Conservation (phyloP, 92 coral and sea anemone genomes). For the Parazoanthus darwini region DNA sequence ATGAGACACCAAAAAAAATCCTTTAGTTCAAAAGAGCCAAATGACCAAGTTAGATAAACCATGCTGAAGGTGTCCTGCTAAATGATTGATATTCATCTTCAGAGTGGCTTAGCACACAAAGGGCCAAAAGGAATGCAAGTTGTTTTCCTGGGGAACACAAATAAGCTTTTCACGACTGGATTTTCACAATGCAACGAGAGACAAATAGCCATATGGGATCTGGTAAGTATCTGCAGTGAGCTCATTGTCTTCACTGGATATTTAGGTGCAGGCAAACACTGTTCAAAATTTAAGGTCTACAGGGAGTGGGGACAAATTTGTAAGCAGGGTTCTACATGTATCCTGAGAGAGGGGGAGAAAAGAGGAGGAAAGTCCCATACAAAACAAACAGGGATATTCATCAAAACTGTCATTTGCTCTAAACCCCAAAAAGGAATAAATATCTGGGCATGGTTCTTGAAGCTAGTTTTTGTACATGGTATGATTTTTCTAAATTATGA, state of each 20-base stretch:
- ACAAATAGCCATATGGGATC: constrained; percentile 87
- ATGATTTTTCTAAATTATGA: no score
- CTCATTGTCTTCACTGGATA: neutral
- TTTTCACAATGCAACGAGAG: constrained; percentile 85
- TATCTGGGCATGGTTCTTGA: no score
- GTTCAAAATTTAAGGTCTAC: neutral
- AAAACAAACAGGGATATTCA: neutral
- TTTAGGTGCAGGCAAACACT: neutral
- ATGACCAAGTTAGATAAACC: no score
- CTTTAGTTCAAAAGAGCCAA: no score
- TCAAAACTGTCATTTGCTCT: no score
- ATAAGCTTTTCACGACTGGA: constrained; percentile 82
- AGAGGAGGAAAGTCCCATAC: neutral
- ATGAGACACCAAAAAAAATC: no score
- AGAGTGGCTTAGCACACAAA: constrained; percentile 83
- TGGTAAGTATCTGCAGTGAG: constrained; percentile 57
- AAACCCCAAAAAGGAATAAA: no score
- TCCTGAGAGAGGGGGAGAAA: no score
- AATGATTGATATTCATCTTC: neutral
- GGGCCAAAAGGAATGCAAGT: constrained; percentile 93
- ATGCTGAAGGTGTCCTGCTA: neutral
- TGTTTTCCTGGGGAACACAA: constrained; percentile 79
- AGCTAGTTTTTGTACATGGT: no score
- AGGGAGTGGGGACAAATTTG: no score
- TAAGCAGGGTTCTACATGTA: no score